Percentiles rank a stretch among this genome's conserved stretches.
Evolutionary conservation across 2,113 vertebrate species (phyloP).

Genomic region (Helogale parvula): DNA sequence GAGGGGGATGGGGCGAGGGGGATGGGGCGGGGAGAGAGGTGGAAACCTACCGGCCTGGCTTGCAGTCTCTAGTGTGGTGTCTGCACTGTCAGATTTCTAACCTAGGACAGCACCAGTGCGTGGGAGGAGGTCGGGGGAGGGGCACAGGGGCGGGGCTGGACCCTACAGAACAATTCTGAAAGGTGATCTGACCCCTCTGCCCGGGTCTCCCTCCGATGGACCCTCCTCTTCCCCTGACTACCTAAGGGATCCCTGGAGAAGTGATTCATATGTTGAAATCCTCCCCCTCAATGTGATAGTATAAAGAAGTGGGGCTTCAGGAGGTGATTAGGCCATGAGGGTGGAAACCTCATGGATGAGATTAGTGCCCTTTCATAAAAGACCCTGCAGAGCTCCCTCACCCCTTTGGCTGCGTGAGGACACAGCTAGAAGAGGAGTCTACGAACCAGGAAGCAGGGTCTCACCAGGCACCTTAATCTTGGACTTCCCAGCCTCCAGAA

Average conservation of each 20-base stretch:
- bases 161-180: not conserved
- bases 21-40: not conserved
- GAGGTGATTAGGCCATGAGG: not conserved
- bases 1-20: not conserved
- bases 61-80: no score
- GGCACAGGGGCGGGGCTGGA: fast-evolving
- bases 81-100: not conserved
- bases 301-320: not conserved
- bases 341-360: not conserved
- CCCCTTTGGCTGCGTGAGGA: not conserved
- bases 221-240: not conserved
- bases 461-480: not conserved
- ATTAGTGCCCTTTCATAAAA: not conserved
- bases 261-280: not conserved
- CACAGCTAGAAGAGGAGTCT: not conserved
- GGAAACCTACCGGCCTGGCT: no score
- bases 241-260: not conserved
- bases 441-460: not conserved
- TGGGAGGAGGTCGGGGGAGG: fast-evolving
- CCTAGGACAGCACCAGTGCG: not conserved
- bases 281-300: not conserved
- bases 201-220: not conserved
- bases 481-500: not conserved
- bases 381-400: not conserved
- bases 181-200: not conserved